Conservation (phyloP, 1,140 invertebrate species). For the Zaprionus vittiger region DNA sequence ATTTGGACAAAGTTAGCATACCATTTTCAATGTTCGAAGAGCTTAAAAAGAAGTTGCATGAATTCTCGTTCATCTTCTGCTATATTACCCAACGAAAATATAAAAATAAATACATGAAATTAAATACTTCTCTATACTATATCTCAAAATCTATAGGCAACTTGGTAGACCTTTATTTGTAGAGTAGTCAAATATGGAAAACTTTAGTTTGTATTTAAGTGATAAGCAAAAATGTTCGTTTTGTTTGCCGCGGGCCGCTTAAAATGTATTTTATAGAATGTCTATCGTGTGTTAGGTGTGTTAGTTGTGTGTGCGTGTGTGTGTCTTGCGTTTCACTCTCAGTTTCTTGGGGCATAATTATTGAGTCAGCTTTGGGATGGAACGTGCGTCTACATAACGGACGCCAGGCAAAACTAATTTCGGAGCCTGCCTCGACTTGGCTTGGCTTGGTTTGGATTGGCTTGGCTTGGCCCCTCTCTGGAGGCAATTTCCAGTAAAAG, state of each 20-base stretch:
- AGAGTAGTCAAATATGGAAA: slow-evolving; percentile 59
- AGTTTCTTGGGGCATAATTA: slow-evolving; percentile 74
- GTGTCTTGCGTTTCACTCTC: slow-evolving; percentile 71
- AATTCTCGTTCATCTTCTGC: too few species aligned
- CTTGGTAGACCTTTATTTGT: not conserved
- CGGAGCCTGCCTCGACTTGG: slow-evolving; percentile 35
- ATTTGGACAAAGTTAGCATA: too few species aligned
- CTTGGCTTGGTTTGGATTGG: not conserved
- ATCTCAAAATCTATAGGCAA: not conserved
- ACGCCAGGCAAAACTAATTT: slow-evolving; percentile 74
- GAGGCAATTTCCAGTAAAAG: slow-evolving; percentile 77
- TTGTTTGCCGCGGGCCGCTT: slow-evolving; percentile 41
- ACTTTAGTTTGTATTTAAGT: slow-evolving; percentile 42
- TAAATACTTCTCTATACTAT: not conserved
- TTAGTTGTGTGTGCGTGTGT: not conserved
- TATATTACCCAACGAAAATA: too few species aligned
- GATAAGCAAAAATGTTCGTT: slow-evolving; percentile 69
- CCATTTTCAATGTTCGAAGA: too few species aligned
- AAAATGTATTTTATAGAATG: slow-evolving; percentile 63
- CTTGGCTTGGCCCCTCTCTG: slow-evolving; percentile 23
- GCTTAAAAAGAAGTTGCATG: too few species aligned
- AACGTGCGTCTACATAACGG: slow-evolving; percentile 50
- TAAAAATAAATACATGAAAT: not conserved
- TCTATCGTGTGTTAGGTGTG: slow-evolving; percentile 18
- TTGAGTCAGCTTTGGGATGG: slow-evolving; percentile 66